Percentiles rank a stretch among this genome's conserved stretches.
Conservation (phyloP, 2,113 vertebrate genomes). For the Baryphthengus martii region DNA sequence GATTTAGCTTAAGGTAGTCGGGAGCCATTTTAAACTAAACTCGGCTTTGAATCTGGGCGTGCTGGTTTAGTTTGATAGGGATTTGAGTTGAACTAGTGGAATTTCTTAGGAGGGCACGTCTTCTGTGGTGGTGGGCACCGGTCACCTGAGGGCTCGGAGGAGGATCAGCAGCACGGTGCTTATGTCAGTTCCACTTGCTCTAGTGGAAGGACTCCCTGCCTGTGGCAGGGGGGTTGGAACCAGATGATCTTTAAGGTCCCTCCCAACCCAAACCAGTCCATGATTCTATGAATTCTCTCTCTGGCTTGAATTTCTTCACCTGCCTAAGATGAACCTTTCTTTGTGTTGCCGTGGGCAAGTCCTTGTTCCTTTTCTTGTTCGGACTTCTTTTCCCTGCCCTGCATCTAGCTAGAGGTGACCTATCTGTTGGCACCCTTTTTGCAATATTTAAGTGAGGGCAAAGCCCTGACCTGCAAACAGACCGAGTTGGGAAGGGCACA, state of each 20-base stretch:
- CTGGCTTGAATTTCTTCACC: neutral
- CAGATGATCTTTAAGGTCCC: neutral
- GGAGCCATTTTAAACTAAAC: neutral
- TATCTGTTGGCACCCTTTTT: neutral
- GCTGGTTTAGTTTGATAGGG: neutral
- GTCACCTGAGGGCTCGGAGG: neutral
- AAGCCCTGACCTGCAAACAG: neutral
- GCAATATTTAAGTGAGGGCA: neutral
- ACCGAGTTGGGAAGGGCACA: neutral
- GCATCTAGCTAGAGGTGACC: fast-evolving
- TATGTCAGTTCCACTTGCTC: neutral
- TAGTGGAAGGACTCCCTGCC: neutral
- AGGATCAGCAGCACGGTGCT: neutral
- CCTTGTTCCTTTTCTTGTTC: neutral
- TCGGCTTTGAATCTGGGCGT: neutral
- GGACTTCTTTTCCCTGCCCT: neutral
- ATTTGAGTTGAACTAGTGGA: neutral
- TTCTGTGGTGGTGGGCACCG: neutral
- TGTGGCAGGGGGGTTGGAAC: neutral
- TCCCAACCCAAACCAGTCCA: neutral
- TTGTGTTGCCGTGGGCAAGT: neutral
- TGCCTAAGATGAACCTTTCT: neutral
- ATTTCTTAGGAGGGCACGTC: neutral
- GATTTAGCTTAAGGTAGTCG: neutral
- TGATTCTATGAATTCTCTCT: neutral